Evolutionary conservation across 92 coral and sea anemone genomes (phyloP).

Genomic region (Micromussa lordhowensis): DNA sequence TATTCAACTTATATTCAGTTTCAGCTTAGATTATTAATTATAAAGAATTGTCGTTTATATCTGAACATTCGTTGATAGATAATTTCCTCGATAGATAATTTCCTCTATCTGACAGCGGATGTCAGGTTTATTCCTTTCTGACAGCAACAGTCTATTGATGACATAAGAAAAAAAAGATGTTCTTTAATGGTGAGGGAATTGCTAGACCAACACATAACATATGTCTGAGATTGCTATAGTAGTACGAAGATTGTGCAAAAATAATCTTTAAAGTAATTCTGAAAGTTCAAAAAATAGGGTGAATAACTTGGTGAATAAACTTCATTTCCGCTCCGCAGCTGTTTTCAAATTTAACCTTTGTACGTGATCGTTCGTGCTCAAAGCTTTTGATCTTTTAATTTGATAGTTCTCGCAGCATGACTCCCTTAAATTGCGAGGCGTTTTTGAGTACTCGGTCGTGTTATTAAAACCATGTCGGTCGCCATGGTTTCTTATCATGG

Average conservation of each 20-base stretch:
- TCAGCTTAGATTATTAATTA: not conserved
- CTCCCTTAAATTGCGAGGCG: not conserved
- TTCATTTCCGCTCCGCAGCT: not conserved
- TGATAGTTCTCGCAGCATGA: not conserved
- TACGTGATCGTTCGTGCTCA: not conserved
- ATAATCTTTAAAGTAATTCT: not conserved
- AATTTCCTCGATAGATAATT: not conserved
- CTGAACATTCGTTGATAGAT: not conserved
- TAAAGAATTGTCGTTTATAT: not conserved
- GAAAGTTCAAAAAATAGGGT: not conserved
- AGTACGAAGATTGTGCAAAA: not conserved
- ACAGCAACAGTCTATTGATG: not conserved
- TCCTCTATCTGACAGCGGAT: not conserved
- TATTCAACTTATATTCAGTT: too few relatives aligned
- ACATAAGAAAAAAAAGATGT: not conserved
- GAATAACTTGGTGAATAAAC: not conserved
- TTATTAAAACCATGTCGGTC: slow-evolving; percentile 18
- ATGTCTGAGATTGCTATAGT: not conserved
- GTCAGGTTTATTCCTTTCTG: not conserved
- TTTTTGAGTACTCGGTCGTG: not conserved
- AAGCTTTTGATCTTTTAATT: not conserved
- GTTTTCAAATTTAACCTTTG: not conserved
- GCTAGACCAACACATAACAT: not conserved
- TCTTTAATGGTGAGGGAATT: not conserved
- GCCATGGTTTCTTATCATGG: slow-evolving; percentile 19